Conservation (phyloP, 2,797 vertebrate genomes). For the Halcyon smyrnensis region DNA sequence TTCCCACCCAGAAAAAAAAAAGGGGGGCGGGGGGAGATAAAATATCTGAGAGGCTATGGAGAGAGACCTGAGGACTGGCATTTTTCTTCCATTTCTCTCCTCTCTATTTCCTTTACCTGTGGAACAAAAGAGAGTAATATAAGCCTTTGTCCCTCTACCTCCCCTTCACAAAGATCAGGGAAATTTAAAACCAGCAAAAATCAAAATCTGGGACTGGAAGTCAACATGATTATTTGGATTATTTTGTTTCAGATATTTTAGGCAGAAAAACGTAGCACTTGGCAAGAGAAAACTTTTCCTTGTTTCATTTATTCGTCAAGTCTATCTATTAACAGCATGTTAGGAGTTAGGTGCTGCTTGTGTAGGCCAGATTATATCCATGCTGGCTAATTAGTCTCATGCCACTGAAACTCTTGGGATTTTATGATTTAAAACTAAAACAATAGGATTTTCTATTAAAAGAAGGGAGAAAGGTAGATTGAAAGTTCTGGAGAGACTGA, state of each 20-base stretch:
- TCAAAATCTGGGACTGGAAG: conserved; percentile 6
- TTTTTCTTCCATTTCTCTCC: not conserved
- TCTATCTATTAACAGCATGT: not conserved
- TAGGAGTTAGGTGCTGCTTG: not conserved
- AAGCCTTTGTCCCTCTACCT: not conserved
- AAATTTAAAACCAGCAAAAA: conserved; percentile 20
- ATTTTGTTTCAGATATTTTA: conserved; percentile 2
- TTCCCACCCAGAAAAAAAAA: not conserved
- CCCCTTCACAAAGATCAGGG: not conserved
- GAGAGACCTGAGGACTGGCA: not conserved
- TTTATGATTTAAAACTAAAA: conserved; percentile 1
- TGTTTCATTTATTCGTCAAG: conserved; percentile 1
- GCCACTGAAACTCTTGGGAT: not conserved
- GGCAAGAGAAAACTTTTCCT: not conserved
- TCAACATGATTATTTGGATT: conserved; percentile 10
- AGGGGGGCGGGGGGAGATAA: not conserved
- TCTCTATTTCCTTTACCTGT: not conserved
- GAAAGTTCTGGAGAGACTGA: not conserved
- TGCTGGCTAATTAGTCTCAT: not conserved
- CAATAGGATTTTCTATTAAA: not conserved
- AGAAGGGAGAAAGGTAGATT: not conserved
- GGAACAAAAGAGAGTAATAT: not conserved
- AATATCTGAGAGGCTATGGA: not conserved
- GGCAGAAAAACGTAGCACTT: conserved; percentile 26
- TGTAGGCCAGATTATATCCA: not conserved